Conservation (phyloP, 2,797 vertebrate species). For the Propithecus perrieri region DNA sequence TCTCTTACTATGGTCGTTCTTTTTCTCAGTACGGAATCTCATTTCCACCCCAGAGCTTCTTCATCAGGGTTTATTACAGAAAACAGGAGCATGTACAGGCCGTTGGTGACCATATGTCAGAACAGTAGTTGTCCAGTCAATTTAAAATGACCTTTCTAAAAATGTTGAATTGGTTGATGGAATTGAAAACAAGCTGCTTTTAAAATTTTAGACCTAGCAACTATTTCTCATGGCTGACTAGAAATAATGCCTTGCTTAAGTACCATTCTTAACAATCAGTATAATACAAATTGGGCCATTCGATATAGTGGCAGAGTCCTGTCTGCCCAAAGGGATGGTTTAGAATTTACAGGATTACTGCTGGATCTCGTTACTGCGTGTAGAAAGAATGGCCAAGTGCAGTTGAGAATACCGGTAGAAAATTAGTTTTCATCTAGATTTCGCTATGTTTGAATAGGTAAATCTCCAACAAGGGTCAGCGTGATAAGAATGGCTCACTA, state of each 20-base stretch:
- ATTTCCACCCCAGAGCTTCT: not conserved
- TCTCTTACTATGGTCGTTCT: not conserved
- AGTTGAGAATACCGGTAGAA: not conserved
- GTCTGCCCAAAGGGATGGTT: not conserved
- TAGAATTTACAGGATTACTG: not conserved
- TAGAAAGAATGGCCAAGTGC: not conserved
- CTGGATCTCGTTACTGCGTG: not conserved
- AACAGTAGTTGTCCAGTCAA: not conserved
- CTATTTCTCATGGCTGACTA: not conserved
- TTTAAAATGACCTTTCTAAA: constrained; percentile 3
- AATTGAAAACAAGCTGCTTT: not conserved
- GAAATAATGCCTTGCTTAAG: not conserved
- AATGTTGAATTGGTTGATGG: not conserved
- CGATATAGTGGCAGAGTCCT: not conserved
- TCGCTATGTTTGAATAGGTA: not conserved
- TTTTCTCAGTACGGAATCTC: not conserved
- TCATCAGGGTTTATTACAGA: not conserved
- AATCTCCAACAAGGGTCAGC: not conserved
- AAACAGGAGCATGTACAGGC: not conserved
- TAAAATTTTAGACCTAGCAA: not conserved
- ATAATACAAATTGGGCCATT: not conserved
- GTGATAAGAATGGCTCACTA: not conserved
- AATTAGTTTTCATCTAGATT: not conserved
- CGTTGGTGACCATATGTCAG: not conserved
- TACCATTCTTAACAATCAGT: not conserved